Percentiles rank a stretch among this genome's conserved stretches.
phyloP scores from a whole-genome alignment of 2,113 vertebrate species.

The Notiomystis cincta region DNA sequence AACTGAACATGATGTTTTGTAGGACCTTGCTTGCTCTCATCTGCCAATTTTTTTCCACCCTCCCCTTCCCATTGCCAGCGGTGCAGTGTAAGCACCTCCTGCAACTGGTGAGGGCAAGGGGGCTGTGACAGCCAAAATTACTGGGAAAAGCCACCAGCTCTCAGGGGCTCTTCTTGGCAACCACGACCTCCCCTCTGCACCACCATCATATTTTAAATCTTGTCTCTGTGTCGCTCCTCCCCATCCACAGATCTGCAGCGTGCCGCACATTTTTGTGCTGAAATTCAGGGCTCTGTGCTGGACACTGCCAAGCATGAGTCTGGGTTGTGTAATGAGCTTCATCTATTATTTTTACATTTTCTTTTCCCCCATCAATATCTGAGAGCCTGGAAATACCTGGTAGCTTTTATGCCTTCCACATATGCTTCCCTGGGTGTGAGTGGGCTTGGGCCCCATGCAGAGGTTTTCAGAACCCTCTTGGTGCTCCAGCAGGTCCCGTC shows the following conservation, averaged over 20 bases:
- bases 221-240: neutral
- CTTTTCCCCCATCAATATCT: neutral
- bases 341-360: neutral
- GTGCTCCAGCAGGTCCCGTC: neutral
- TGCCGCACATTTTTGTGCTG: conserved; percentile 28
- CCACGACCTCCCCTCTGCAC: neutral
- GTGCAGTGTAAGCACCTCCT: neutral
- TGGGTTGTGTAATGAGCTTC: conserved; percentile 1
- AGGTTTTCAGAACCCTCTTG: neutral
- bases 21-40: neutral
- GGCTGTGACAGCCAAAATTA: neutral
- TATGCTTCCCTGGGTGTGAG: neutral
- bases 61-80: neutral
- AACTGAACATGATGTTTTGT: conserved; percentile 49
- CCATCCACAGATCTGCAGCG: neutral
- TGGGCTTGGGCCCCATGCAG: neutral
- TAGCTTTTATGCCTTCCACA: neutral
- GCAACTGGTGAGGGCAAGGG: neutral
- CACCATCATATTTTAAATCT: neutral
- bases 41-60: conserved; percentile 11
- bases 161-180: neutral
- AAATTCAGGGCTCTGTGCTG: neutral
- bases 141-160: neutral
- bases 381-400: neutral
- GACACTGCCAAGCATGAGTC: conserved; percentile 13